Conservation (phyloP, 2,797 vertebrate genomes). For the Myotis planiceps region DNA sequence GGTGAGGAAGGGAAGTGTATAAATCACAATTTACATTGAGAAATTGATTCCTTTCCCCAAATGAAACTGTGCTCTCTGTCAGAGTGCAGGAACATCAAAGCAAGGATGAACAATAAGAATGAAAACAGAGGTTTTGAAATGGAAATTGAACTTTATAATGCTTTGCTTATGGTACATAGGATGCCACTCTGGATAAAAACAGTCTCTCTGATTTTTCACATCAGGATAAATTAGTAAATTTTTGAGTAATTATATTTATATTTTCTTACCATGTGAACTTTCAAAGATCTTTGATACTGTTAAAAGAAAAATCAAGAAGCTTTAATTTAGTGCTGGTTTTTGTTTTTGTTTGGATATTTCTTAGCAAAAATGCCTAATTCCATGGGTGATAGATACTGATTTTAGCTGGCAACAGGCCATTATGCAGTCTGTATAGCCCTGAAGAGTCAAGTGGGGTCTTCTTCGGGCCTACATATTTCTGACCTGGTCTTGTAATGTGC, state of each 20-base stretch:
- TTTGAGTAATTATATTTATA: neutral
- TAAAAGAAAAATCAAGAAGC: neutral
- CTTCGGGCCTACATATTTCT: neutral
- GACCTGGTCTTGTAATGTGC: neutral
- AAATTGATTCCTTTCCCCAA: slow-evolving; percentile 76
- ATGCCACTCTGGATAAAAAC: neutral
- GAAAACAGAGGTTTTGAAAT: slow-evolving; percentile 53
- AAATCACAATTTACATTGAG: slow-evolving; percentile 79
- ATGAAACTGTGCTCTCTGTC: slow-evolving; percentile 59
- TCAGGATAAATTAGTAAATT: slow-evolving; percentile 1
- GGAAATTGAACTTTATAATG: slow-evolving; percentile 59
- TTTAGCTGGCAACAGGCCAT: neutral
- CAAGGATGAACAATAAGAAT: slow-evolving; percentile 57
- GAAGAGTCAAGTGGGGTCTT: neutral
- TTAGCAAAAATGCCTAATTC: neutral
- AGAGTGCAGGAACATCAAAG: slow-evolving; percentile 63
- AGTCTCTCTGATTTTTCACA: slow-evolving; percentile 18
- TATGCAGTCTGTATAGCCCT: neutral
- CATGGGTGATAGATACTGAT: neutral
- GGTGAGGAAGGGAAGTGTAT: slow-evolving; percentile 70
- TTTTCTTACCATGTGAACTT: neutral
- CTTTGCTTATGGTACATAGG: slow-evolving; percentile 17
- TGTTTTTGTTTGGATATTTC: neutral
- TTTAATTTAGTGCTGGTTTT: neutral
- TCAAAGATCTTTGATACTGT: neutral